Base-by-base conservation (phyloP, 2,888 invertebrate species). In the Perizoma affinitatum region DNA sequence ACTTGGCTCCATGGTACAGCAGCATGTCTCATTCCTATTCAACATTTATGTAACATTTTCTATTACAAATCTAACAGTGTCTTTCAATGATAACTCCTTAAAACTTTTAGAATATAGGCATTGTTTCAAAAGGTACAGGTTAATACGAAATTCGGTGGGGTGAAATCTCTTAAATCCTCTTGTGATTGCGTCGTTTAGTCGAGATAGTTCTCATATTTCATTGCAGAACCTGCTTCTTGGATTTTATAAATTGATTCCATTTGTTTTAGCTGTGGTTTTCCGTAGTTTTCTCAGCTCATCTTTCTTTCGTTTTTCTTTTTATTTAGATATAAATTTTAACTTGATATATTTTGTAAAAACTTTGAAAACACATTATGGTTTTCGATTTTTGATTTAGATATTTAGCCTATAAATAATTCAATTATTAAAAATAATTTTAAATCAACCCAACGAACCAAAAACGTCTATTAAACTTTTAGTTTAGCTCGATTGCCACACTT, bases 131-230 rank as follows among this genome's bases (percentile, higher is more conserved):
- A 59, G 43, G 71, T 73, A 76, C 72, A 73, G 73, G 70, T 76
- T 73, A 75, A 76, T 75, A 75, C 73, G 71, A 74, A 72, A 73
- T 68, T 22, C 67, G 71, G 74, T 71, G 75, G 78, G 80, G 80
- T 80, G 68, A 70, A 78, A 84, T 83, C 84, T 79, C 75, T 82
- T 80, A 89, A 90, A 88, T 85, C 90, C 88, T 76, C 79, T 78
- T 76, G 84, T 86, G 90, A 92, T 92, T 88, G 91, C 86, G 84
- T 85, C 90, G 82, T 86, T 91, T 87, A 84, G 80, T 78, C 71
- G 79, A 78, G 83, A 90, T 88, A 83, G 89, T 85, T 77, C 82
- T 86, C 83, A 88, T 91, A 87, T 88, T 87, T 91, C 89, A 89
- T 74, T 75, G 76, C 70, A 72, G 75, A 82, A 82, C 81, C 80